Conservation (phyloP, 92 coral and sea anemone genomes). For the Umimayanthus chanpuru region DNA sequence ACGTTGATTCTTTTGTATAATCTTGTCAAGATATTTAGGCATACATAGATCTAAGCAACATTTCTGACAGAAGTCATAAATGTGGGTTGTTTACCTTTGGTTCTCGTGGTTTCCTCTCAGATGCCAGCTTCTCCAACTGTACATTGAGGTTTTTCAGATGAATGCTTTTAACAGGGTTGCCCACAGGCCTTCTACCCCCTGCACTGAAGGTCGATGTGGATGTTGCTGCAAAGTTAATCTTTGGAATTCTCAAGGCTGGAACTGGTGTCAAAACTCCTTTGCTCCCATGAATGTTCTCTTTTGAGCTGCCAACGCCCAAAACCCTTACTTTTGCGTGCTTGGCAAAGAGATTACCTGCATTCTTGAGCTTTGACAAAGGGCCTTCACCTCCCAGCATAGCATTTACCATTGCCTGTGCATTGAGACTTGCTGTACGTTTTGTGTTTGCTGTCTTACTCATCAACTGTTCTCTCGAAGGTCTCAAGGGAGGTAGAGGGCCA, state of each 20-base stretch:
- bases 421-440: slow-evolving; percentile 88
- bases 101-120: slow-evolving; percentile 66
- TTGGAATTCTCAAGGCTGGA: slow-evolving; percentile 79
- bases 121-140: slow-evolving; percentile 78
- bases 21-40: neutral
- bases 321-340: slow-evolving; percentile 66
- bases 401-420: slow-evolving; percentile 96
- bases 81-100: slow-evolving; percentile 70
- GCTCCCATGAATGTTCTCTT: slow-evolving; percentile 55
- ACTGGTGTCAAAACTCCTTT: slow-evolving; percentile 55
- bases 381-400: slow-evolving; percentile 84
- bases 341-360: slow-evolving; percentile 61
- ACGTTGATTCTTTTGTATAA: too few relatives aligned
- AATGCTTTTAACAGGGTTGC: slow-evolving; percentile 76
- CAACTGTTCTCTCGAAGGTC: slow-evolving; percentile 87
- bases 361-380: slow-evolving; percentile 72
- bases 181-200: slow-evolving; percentile 86
- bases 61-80: too few relatives aligned
- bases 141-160: slow-evolving; percentile 71
- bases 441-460: slow-evolving; percentile 86
- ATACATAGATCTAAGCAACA: too few relatives aligned
- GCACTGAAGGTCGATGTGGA: slow-evolving; percentile 95
- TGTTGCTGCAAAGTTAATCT: slow-evolving; percentile 98
- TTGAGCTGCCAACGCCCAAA: slow-evolving; percentile 63
- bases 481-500: slow-evolving; percentile 87